phyloP scores from a whole-genome alignment of 2,888 invertebrate genomes.

The Cataglyphis livida region DNA sequence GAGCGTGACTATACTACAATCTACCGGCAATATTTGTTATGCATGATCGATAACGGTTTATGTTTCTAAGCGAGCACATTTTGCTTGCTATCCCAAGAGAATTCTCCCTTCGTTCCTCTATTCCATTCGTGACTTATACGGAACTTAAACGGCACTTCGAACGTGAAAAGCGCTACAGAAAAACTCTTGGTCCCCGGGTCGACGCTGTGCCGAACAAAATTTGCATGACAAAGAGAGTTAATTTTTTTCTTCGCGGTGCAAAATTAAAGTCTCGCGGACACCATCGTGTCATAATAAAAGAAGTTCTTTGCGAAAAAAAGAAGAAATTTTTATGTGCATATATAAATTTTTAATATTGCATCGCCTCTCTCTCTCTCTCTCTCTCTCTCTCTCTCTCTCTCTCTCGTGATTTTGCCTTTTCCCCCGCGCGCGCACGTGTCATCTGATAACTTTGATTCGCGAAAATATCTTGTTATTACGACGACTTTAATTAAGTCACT shows the following conservation, averaged over 20 bases:
- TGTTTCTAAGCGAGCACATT: constrained; percentile 37
- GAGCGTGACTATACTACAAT: constrained; percentile 22
- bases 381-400: neutral
- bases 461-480: neutral
- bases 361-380: too few species aligned
- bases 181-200: constrained; percentile 26
- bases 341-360: constrained; percentile 24
- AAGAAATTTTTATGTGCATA: constrained; percentile 7
- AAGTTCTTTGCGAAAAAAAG: neutral
- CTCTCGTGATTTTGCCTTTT: neutral
- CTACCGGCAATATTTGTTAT: constrained; percentile 21
- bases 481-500: neutral
- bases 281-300: constrained; percentile 9
- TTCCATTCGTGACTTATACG: neutral
- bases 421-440: neutral
- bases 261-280: constrained; percentile 53
- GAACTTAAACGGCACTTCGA: neutral
- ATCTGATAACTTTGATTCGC: neutral
- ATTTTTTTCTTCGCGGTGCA: constrained; percentile 41
- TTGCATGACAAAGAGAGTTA: constrained; percentile 57
- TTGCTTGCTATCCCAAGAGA: neutral
- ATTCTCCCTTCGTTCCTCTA: constrained; percentile 33
- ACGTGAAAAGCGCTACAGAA: constrained; percentile 24
- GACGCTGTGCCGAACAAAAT: constrained; percentile 25
- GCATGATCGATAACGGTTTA: constrained; percentile 28